These are phyloP conservation scores for Drosophila meridionalis DNA, from an alignment of 2,888 invertebrate species.

Conservation along the genomic window DNA sequence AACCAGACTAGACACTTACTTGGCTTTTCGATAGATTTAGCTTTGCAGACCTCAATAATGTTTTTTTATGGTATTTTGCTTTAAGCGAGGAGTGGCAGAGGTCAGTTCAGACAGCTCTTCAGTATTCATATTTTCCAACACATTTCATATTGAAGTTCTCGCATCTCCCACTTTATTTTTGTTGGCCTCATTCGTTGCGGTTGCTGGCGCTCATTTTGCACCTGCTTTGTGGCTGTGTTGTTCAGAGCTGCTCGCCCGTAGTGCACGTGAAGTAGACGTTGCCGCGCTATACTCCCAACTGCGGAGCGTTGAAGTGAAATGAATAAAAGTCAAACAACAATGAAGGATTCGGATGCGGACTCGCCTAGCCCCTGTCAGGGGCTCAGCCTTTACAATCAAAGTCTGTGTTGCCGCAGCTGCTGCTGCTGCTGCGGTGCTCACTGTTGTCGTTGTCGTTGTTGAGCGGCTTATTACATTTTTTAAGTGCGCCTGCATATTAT, in stretches of 20 bases:
- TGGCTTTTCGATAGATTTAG: background rate
- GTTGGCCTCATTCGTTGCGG: constrained; percentile 6
- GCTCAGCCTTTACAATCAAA: constrained; percentile 21
- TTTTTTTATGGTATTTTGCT: constrained; percentile 4
- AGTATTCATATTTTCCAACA: constrained; percentile 42
- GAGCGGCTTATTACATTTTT: constrained; percentile 73
- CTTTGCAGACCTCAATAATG: background rate
- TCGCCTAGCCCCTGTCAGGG: constrained; percentile 13
- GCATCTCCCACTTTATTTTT: constrained; percentile 1
- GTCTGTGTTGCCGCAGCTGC: constrained; percentile 9
- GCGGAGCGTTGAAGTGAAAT: constrained; percentile 37
- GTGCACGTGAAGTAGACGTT: constrained; percentile 54
- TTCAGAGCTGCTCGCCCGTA: constrained; percentile 29
- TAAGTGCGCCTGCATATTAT: constrained; percentile 60
- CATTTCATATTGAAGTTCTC: constrained; percentile 46
- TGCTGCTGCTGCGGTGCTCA: constrained; percentile 32
- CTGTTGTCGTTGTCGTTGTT: constrained; percentile 16
- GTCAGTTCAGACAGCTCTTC: constrained; percentile 13
- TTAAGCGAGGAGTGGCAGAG: background rate
- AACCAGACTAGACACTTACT: background rate
- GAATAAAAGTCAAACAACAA: constrained; percentile 47
- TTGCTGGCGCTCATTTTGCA: constrained; percentile 41
- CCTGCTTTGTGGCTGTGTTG: constrained; percentile 39
- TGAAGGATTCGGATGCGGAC: constrained; percentile 15
- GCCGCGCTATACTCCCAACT: constrained; percentile 14